A percentile compares a stretch with the other conserved stretches of the same genome.
Evolutionary conservation across 2,113 vertebrate species (phyloP).

Genomic region (Alouatta palliata): DNA sequence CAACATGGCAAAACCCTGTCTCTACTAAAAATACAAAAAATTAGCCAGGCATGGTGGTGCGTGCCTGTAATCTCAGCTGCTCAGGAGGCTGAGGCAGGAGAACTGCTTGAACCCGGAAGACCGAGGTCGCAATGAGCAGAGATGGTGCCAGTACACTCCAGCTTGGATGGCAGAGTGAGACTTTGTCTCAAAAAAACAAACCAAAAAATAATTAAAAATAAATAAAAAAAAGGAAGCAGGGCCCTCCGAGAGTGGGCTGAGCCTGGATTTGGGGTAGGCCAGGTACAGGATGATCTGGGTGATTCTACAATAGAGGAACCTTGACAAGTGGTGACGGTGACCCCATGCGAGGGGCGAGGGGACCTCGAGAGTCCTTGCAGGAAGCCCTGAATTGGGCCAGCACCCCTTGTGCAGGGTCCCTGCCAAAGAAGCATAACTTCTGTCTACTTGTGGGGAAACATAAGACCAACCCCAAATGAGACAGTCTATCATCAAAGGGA

Average conservation of each 20-base stretch:
- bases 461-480: not conserved
- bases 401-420: not conserved
- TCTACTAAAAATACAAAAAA: too few species aligned
- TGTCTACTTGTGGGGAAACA: accelerated
- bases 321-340: not conserved
- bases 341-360: not conserved
- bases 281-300: accelerated
- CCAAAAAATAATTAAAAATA: too few species aligned
- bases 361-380: too few species aligned
- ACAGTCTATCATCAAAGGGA: not conserved
- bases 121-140: too few species aligned
- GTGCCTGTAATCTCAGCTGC: too few species aligned
- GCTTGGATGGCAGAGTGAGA: too few species aligned
- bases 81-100: too few species aligned
- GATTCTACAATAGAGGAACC: not conserved
- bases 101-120: too few species aligned
- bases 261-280: not conserved
- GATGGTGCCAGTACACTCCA: too few species aligned
- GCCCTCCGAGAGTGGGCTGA: not conserved
- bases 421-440: not conserved
- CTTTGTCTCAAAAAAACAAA: too few species aligned
- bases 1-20: too few species aligned
- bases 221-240: not conserved
- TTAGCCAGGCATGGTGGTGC: too few species aligned
- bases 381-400: not conserved